phyloP scores from a whole-genome alignment of 35 echinoderm and acorn worm species.

The Heliocidaris tuberculata region DNA sequence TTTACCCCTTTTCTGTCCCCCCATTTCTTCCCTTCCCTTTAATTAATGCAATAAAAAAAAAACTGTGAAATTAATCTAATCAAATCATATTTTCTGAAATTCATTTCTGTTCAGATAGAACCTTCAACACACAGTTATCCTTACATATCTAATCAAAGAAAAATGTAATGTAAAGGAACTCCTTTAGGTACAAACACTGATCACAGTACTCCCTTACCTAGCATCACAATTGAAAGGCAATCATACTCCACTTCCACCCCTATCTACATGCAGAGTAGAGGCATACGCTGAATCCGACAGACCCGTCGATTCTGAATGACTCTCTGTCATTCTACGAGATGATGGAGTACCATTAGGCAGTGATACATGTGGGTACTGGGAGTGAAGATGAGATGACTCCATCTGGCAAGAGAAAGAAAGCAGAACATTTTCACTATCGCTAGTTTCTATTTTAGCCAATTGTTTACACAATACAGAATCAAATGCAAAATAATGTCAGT shows the following conservation, averaged over 20 bases:
- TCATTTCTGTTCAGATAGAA: too few relatives aligned
- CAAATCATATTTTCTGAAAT: too few relatives aligned
- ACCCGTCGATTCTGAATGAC: slow-evolving; percentile 26
- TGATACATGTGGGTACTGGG: neutral
- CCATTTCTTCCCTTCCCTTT: too few relatives aligned
- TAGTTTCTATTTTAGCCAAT: neutral
- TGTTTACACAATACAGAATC: neutral
- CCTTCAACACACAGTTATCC: too few relatives aligned
- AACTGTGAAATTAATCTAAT: too few relatives aligned
- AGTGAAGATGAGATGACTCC: neutral
- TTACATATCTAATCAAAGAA: too few relatives aligned
- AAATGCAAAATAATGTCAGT: neutral
- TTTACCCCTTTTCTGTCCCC: too few relatives aligned
- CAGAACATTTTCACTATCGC: neutral
- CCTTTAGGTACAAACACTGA: too few relatives aligned
- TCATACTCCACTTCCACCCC: neutral
- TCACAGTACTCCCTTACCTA: neutral
- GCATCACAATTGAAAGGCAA: neutral
- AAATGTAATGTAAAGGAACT: too few relatives aligned
- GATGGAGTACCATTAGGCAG: slow-evolving; percentile 33
- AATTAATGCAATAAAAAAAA: too few relatives aligned
- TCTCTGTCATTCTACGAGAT: slow-evolving; percentile 24
- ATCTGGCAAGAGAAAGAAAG: neutral
- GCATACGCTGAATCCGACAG: slow-evolving; percentile 75
- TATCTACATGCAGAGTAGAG: slow-evolving; percentile 48